These are phyloP conservation scores for Aleiodes testaceus DNA, from an alignment of 2,888 invertebrate species.

Conservation along the genomic window DNA sequence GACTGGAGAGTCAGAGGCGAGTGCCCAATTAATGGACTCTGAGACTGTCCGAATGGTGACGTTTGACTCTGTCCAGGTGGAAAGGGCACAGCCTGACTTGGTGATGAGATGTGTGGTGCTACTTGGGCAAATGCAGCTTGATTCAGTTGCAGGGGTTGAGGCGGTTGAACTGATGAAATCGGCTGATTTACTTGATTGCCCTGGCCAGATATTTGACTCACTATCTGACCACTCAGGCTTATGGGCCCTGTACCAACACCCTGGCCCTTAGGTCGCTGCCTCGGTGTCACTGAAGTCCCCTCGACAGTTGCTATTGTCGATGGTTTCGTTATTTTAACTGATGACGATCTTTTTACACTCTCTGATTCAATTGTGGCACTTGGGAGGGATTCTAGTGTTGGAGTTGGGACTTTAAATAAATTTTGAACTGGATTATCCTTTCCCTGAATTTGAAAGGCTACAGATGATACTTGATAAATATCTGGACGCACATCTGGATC, in stretches of 20 bases:
- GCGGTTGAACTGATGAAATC: conserved; percentile 22
- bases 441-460: conserved; percentile 82
- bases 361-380: conserved; percentile 83
- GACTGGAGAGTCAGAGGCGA: conserved; percentile 68
- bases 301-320: conserved; percentile 75
- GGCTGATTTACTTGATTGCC: conserved; percentile 61
- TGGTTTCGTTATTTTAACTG: conserved; percentile 73
- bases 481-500: conserved; percentile 89
- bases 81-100: conserved; percentile 62
- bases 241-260: conserved; percentile 68
- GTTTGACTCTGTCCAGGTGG: conserved; percentile 58
- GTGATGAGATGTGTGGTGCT: conserved; percentile 63
- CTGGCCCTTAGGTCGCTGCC: conserved; percentile 85
- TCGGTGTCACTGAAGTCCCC: conserved; percentile 87
- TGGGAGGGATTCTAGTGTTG: conserved; percentile 79
- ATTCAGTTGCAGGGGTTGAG: conserved; percentile 50
- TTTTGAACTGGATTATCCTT: conserved; percentile 87
- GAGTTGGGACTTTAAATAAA: conserved; percentile 81
- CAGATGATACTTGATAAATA: conserved; percentile 86
- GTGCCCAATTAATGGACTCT: conserved; percentile 65
- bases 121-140: conserved; percentile 53
- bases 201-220: conserved; percentile 70
- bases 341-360: conserved; percentile 76
- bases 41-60: conserved; percentile 64
- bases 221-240: conserved; percentile 69